phyloP scores from a whole-genome alignment of 2,113 vertebrate species.

The Chiloscyllium plagiosum region DNA sequence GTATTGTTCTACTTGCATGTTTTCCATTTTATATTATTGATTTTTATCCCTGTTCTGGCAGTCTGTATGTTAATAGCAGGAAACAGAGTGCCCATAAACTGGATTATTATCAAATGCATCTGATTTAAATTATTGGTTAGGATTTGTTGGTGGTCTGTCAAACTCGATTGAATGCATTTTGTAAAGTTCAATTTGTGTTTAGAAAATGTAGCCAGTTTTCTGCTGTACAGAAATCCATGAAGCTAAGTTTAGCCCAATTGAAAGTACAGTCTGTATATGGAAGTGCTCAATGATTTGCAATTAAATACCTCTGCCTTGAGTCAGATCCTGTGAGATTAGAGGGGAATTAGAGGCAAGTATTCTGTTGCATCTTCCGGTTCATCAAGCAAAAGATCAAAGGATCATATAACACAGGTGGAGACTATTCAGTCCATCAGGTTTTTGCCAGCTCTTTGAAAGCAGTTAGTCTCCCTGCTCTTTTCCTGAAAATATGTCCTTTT shows the following conservation, averaged over 20 bases:
- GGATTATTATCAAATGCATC: neutral
- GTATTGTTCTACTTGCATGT: neutral
- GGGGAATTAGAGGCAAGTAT: neutral
- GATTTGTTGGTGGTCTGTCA: neutral
- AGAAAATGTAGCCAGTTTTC: neutral
- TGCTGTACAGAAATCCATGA: neutral
- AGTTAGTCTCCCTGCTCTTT: neutral
- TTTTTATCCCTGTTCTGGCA: neutral
- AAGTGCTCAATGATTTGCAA: neutral
- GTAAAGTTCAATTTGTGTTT: neutral
- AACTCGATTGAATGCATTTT: neutral
- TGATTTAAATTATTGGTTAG: neutral
- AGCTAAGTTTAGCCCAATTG: neutral
- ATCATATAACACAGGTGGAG: no score
- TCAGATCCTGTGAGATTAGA: slow-evolving; percentile 14
- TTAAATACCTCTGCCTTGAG: neutral
- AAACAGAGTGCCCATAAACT: neutral
- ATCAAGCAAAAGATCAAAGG: neutral
- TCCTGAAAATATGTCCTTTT: neutral
- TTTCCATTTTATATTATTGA: neutral
- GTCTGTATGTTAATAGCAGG: neutral
- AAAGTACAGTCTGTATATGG: neutral
- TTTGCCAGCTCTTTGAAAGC: neutral
- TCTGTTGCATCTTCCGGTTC: slow-evolving; percentile 6
- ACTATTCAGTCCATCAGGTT: neutral